Evolutionary conservation across 2,113 vertebrate species (phyloP), one percentile per base, ranked within the genome.

Genomic region (Chloroceryle aenea): DNA sequence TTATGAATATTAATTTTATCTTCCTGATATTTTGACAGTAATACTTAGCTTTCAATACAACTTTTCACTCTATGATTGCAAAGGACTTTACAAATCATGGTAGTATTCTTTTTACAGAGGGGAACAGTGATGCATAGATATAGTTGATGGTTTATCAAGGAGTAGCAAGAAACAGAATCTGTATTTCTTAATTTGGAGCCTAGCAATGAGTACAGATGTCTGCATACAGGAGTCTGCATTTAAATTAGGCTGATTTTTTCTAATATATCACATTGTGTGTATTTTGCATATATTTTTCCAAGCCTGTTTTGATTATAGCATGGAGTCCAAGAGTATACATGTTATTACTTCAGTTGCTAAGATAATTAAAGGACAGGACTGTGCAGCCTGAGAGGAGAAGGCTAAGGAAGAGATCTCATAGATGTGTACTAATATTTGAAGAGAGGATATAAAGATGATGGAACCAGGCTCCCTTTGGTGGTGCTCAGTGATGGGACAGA

Each of bases 1-100:
- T 88, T 83, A 53, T 74, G 58, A 92, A 86, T 86, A 66, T 78
- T 95, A 82, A 87, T 92, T 90, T 90, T 69, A 58, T 91, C 43
- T 91, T 83, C 42, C 55, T 94, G 71, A 47, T 90, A 90, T 88
- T 95, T 94, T 93, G 77, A 94, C 77, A 89, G 66, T 75, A 75
- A 78, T 72, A 68, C 55, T 94, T 90, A 66, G 53, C 32, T 96
- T 95, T 95, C 84, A 89, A 11, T 75, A 89, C 50, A 94, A 55
- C n/a, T 91, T 91, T 81, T 91, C n/a, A 77, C 22, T 74, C 38
- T 48, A 6, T 1, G 4, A 6, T 59, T 86, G 27, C 22, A 81
- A 82, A 84, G 40, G 32, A 50, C 61, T 87, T 84, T 16, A 58
- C 17, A 67, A 84, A 74, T 71, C 16, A 42, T 71, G 45, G 23